A percentile compares a stretch with the other conserved stretches of the same genome.
phyloP scores from a whole-genome alignment of 2,888 invertebrate genomes.

The Teinopalpus imperialis region DNA sequence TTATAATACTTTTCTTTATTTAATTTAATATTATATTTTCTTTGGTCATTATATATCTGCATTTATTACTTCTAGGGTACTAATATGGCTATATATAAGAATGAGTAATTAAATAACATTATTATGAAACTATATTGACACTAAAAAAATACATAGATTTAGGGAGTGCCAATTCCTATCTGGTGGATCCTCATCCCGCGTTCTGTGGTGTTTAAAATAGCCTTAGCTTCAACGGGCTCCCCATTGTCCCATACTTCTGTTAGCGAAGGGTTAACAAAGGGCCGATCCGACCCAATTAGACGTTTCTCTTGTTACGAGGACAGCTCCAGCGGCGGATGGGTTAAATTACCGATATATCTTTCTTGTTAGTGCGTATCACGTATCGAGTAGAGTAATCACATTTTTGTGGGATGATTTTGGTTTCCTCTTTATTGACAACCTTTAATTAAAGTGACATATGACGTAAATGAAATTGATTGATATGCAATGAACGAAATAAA shows the following conservation, averaged over 20 bases:
- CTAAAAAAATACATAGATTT: no score
- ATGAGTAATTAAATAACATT: no score
- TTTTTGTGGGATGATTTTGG: conserved; percentile 14
- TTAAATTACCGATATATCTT: conserved; percentile 30
- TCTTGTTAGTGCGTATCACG: conserved; percentile 29
- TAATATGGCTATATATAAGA: no score
- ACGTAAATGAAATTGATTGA: background rate
- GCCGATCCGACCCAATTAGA: conserved; percentile 47
- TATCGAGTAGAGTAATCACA: conserved; percentile 20
- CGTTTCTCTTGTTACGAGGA: conserved; percentile 31
- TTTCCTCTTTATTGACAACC: conserved; percentile 2
- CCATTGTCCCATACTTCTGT: conserved; percentile 30
- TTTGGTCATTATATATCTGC: no score
- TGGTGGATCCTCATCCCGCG: conserved; percentile 10
- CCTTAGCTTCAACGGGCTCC: conserved; percentile 1
- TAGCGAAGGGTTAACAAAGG: conserved; percentile 37
- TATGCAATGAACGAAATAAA: no score
- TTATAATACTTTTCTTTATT: no score
- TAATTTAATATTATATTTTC: no score
- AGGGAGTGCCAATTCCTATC: conserved; percentile 9
- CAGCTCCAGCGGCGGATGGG: conserved; percentile 13
- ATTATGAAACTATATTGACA: no score
- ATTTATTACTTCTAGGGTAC: no score
- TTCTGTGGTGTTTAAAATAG: conserved; percentile 22
- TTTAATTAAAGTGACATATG: conserved; percentile 4